Evolutionary conservation across 2,797 vertebrate genomes (phyloP).

Genomic region (Sylvilagus floridanus): DNA sequence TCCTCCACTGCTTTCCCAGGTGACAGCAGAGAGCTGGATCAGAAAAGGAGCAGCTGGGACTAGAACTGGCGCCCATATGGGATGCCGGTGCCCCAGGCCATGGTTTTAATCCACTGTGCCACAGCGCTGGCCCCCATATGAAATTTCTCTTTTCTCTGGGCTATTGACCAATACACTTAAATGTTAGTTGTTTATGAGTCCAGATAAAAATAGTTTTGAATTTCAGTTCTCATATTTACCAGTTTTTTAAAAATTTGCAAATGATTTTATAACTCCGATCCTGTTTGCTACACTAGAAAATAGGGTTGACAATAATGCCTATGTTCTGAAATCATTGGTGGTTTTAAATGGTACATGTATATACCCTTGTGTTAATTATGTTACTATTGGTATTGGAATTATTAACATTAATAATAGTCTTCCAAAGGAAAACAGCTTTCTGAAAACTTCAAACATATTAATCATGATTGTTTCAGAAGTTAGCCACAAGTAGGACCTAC

Average conservation of each 20-base stretch:
- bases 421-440: not conserved
- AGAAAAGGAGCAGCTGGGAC: too few species aligned
- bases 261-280: not conserved
- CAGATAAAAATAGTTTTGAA: not conserved
- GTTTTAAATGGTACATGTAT: not conserved
- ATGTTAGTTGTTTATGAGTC: not conserved
- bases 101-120: too few species aligned
- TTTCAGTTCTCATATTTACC: not conserved
- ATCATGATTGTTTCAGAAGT: slow-evolving; percentile 6
- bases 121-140: not conserved
- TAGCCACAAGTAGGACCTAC: not conserved
- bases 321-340: not conserved
- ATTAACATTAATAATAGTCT: not conserved
- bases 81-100: too few species aligned
- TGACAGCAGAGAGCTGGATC: too few species aligned
- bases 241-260: not conserved
- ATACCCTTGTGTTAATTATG: not conserved
- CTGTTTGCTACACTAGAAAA: not conserved
- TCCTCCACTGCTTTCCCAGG: too few species aligned
- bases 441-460: not conserved
- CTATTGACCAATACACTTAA: not conserved
- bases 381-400: not conserved
- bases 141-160: not conserved
- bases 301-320: not conserved
- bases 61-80: too few species aligned